These are phyloP conservation scores for Pectinophora gossypiella DNA, from an alignment of 1,140 invertebrate species.

Conservation along the genomic window DNA sequence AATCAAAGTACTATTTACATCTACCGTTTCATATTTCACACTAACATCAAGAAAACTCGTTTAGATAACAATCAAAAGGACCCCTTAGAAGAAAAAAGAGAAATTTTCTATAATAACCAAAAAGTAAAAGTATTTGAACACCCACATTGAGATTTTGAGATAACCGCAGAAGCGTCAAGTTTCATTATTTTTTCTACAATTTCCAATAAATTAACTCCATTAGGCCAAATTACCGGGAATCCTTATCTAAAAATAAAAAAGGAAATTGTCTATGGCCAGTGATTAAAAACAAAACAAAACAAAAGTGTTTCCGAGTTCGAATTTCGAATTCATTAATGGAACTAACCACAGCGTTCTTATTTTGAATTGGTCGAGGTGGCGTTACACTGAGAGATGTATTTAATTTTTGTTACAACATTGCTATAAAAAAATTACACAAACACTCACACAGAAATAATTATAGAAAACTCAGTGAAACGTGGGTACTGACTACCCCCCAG, in stretches of 20 bases:
- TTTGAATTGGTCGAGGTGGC: constrained; percentile 14
- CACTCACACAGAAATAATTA: too few species aligned
- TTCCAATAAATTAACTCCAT: constrained; percentile 11
- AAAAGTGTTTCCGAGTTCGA: constrained; percentile 8
- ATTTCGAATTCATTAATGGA: constrained; percentile 38
- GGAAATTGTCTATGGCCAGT: constrained; percentile 11
- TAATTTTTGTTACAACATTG: not conserved
- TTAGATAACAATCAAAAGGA: not conserved
- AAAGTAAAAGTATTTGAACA: not conserved
- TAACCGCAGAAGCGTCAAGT: constrained; percentile 9
- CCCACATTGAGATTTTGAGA: constrained; percentile 5
- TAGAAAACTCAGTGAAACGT: too few species aligned
- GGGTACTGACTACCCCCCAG: too few species aligned
- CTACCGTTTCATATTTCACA: not conserved
- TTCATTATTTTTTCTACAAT: constrained; percentile 1
- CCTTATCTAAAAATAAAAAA: constrained; percentile 11
- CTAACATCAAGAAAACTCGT: not conserved
- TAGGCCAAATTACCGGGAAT: constrained; percentile 12
- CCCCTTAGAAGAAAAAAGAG: not conserved
- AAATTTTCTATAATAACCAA: too few species aligned
- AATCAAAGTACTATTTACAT: too few species aligned
- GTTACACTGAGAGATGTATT: not conserved
- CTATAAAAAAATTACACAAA: too few species aligned
- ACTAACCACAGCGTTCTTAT: constrained; percentile 25
- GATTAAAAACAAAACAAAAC: constrained; percentile 8